phyloP scores from a whole-genome alignment of 2,797 vertebrate species.

The Molossus molossus region DNA sequence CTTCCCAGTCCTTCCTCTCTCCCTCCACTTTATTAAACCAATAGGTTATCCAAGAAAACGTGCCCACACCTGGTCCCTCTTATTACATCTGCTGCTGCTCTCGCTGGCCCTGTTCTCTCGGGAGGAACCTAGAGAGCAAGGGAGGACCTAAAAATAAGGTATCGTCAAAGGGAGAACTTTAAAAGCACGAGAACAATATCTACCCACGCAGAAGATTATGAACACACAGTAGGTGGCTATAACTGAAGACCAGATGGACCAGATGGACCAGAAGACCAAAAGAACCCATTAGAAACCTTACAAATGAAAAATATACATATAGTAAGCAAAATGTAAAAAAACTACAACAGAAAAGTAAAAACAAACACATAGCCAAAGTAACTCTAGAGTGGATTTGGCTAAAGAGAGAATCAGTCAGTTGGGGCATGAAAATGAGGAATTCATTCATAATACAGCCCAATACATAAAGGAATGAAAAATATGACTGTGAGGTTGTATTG shows the following conservation, averaged over 20 bases:
- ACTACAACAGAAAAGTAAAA: not conserved
- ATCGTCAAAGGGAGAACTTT: not conserved
- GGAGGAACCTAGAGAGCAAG: not conserved
- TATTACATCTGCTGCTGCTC: not conserved
- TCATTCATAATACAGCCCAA: not conserved
- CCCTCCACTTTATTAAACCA: not conserved
- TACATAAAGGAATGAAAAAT: constrained; percentile 7
- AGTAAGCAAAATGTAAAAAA: not conserved
- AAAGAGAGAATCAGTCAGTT: not conserved
- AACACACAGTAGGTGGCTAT: not conserved
- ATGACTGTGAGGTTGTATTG: too few species aligned
- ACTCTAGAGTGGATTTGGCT: not conserved
- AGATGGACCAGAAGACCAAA: too few species aligned
- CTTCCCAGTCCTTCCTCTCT: not conserved
- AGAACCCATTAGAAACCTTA: not conserved
- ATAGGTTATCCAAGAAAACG: not conserved
- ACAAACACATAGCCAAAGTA: not conserved
- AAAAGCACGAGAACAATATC: not conserved
- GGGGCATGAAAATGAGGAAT: not conserved
- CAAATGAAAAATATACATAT: not conserved
- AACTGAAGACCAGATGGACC: not conserved
- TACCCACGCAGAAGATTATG: not conserved
- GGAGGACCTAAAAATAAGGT: not conserved
- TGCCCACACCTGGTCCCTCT: not conserved
- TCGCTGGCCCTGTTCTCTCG: not conserved